Percentiles rank a stretch among this genome's conserved stretches.
Evolutionary conservation across 2,797 vertebrate species (phyloP).

Genomic region (Hydrolagus colliei): DNA sequence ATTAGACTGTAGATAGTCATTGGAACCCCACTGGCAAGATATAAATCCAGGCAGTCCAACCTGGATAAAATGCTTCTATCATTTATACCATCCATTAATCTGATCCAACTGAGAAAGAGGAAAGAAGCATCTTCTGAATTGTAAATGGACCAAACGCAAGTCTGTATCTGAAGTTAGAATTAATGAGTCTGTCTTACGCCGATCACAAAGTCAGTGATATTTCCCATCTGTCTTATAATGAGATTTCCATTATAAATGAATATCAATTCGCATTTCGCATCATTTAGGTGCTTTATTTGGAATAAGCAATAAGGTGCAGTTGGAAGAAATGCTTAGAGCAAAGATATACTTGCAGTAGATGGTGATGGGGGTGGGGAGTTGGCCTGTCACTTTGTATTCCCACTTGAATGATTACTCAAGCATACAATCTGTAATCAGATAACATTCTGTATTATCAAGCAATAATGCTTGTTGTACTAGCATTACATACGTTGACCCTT

Average conservation of each 20-base stretch:
- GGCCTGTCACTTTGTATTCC: neutral
- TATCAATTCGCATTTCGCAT: too few relatives aligned
- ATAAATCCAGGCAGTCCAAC: too few relatives aligned
- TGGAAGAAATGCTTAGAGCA: neutral
- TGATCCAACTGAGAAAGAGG: too few relatives aligned
- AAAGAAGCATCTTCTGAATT: neutral
- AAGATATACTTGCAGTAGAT: neutral
- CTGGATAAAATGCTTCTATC: too few relatives aligned
- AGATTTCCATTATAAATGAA: too few relatives aligned
- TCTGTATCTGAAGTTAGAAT: neutral
- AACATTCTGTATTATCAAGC: slow-evolving; percentile 25
- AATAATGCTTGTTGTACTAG: slow-evolving; percentile 1
- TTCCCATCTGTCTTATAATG: too few relatives aligned
- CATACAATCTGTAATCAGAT: slow-evolving; percentile 26
- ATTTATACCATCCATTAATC: too few relatives aligned
- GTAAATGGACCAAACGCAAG: neutral
- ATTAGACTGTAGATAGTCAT: too few relatives aligned
- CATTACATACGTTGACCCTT: slow-evolving; percentile 14
- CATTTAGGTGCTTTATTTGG: neutral
- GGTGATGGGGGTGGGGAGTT: neutral
- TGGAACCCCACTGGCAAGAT: too few relatives aligned
- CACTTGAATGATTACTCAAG: slow-evolving; percentile 12
- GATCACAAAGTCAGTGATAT: too few relatives aligned
- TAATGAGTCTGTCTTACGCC: neutral
- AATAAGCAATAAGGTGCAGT: neutral